Evolutionary conservation across 2,113 vertebrate genomes (phyloP).

Genomic region (Psammodynastes pulverulentus): DNA sequence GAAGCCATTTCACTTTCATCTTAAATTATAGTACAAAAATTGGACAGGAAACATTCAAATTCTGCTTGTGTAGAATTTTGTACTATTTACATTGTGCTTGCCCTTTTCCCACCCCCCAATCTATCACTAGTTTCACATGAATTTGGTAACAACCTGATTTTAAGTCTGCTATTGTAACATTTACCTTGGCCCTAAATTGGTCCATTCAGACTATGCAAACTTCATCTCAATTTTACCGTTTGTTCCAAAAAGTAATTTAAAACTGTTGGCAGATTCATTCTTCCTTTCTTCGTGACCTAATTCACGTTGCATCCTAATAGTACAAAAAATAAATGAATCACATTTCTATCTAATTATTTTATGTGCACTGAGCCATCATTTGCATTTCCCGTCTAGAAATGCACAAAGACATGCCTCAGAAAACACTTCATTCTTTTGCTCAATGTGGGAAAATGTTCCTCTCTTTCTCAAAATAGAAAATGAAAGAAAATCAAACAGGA

Average conservation of each 20-base stretch:
- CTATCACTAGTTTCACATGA: background rate
- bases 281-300: constrained; percentile 44
- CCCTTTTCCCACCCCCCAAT: background rate
- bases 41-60: background rate
- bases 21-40: background rate
- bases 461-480: background rate
- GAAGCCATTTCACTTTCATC: background rate
- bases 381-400: constrained; percentile 21
- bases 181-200: background rate
- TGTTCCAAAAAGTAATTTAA: constrained; percentile 33
- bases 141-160: background rate
- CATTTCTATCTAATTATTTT: constrained; percentile 15
- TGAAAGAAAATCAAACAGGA: background rate
- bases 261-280: constrained; percentile 38
- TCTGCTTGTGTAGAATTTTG: background rate
- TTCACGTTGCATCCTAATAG: constrained; percentile 61
- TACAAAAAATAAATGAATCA: constrained; percentile 29
- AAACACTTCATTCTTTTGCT: constrained; percentile 35
- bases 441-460: constrained; percentile 10
- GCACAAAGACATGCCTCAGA: constrained; percentile 34
- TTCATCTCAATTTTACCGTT: background rate
- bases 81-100: background rate
- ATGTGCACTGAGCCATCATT: constrained; percentile 20
- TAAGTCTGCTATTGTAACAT: background rate
- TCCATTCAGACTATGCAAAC: background rate